Base-by-base conservation (phyloP, 2,888 invertebrate species). In the Lasioglossum zephyrum region DNA sequence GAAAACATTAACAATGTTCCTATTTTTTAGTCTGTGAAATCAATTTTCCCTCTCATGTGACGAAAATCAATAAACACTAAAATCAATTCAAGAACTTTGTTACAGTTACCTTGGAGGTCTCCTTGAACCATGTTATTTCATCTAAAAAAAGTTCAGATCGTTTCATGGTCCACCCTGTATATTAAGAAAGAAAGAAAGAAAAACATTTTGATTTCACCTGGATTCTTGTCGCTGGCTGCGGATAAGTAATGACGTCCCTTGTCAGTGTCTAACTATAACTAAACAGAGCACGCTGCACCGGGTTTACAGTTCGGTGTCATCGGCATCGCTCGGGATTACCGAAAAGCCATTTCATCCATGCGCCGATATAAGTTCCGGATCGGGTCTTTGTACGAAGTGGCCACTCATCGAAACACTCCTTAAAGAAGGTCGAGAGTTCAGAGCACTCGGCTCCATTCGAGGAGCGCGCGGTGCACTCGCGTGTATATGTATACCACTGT, bases 361-460 rank as follows among this genome's bases (percentile, higher is more conserved):
- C 63, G 18, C 39, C 79, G 84, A 84, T 77, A 77, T 39, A 80
- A n/a, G 81, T 86, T 86, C 79, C 86, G 79, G 82, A 88, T 88
- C 73, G 75, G 36, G 31, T 81, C 74, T 86, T 73, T 57, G 66
- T 22, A 76, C 81, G 41, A 77, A 79, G 85, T 82, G 75, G 22
- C 78, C 82, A 84, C 89, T 89, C 85, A 80, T 88, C 82, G 82
- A 66, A 78, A 53, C 74, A 63, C 86, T 80, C 77, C 66, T 88
- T 85, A 81, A 85, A 87, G 81, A 89, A 79, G 88, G 87, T 88
- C 88, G 85, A 87, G 87, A 63, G 88, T 82, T 89, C 88, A 82
- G 77, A 83, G 76, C 82, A 76, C 79, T 86, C 82, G 39, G 72
- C 79, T 79, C 44, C 72, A 63, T 26, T 80, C 77, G 76, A 72